Percentiles rank a stretch among this genome's conserved stretches.
phyloP scores from a whole-genome alignment of 1,140 invertebrate genomes.

The Cydia splendana region DNA sequence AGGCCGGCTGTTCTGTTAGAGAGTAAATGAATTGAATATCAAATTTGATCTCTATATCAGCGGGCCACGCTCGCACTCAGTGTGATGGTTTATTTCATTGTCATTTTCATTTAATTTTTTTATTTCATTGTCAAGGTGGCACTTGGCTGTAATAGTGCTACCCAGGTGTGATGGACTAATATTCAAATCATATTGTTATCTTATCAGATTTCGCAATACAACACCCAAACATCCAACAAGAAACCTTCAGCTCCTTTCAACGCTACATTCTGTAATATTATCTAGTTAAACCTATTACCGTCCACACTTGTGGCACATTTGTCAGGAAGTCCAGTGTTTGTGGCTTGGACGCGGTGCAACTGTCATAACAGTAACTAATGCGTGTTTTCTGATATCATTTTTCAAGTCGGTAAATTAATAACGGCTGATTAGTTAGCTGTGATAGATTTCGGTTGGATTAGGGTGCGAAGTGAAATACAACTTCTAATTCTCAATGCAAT shows the following conservation, averaged over 20 bases:
- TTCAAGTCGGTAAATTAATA: conserved; percentile 23
- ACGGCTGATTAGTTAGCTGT: neutral
- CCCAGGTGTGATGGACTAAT: neutral
- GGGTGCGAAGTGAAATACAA: neutral
- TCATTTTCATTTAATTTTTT: no score
- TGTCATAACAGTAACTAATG: conserved; percentile 67
- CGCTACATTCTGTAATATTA: neutral
- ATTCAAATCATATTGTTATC: neutral
- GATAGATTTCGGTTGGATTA: conserved; percentile 18
- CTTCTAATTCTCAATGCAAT: neutral
- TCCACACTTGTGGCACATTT: conserved; percentile 63
- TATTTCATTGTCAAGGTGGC: no score
- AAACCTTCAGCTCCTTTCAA: neutral
- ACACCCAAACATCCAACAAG: neutral
- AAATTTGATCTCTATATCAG: no score
- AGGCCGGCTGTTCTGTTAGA: no score
- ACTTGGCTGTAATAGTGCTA: no score
- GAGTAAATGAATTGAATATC: no score
- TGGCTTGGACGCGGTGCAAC: conserved; percentile 63
- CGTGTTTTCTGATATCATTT: conserved; percentile 49
- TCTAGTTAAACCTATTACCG: conserved; percentile 6
- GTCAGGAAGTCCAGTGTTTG: conserved; percentile 71
- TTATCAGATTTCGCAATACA: neutral
- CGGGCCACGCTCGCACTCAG: no score
- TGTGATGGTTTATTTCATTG: no score